Evolutionary conservation across 2,888 invertebrate species (phyloP), one percentile per base, ranked within the genome.

Genomic region (Pherbina coryleti): DNA sequence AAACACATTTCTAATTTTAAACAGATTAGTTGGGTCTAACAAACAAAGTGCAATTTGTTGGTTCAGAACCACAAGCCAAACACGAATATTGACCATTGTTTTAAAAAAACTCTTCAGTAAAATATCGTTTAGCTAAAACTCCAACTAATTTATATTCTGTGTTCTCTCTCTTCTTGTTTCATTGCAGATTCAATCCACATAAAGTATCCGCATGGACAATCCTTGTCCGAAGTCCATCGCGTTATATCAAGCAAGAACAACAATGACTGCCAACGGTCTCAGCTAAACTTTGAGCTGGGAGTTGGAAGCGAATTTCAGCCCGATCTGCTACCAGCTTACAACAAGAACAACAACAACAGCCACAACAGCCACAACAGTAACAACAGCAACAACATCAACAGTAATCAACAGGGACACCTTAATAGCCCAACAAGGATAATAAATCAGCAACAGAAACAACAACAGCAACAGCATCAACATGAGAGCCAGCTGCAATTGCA

Each of bases 281-380:
- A 81, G 78, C 79, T 78, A 69, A 81, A 78, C 78, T 76, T 79
- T 28, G 81, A 80, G 37, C 78, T 81, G 3, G 80, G 82, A 31
- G 81, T 82, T 44, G 77, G 79, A 28, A 81, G 80, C 2, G 85
- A 86, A 67, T 86, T 85, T 79, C 85, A 86, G 64, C 86, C 86
- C 51, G 86, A 86, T 81, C 80, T 86, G 74, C 80, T 86, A 57
- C 85, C 86, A 34, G 78, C 83, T 55, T 73, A 19, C 73, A 75
- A 66, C 78, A 79, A 19, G 76, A 80, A 64, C 78, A 79, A 51
- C 66, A 71, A 25, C 79, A 79, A 74, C 78, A 81, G 37, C 53
- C 78, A 51, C 19, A 78, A 31, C 69, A 37, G 37, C 8, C 72
- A 25, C 75, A 75, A 66, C 78, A 79, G 17, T 76, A 80, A 66